Evolutionary conservation across 2,113 vertebrate genomes (phyloP), one percentile per base, ranked within the genome.

Genomic region (Scatophagus argus): DNA sequence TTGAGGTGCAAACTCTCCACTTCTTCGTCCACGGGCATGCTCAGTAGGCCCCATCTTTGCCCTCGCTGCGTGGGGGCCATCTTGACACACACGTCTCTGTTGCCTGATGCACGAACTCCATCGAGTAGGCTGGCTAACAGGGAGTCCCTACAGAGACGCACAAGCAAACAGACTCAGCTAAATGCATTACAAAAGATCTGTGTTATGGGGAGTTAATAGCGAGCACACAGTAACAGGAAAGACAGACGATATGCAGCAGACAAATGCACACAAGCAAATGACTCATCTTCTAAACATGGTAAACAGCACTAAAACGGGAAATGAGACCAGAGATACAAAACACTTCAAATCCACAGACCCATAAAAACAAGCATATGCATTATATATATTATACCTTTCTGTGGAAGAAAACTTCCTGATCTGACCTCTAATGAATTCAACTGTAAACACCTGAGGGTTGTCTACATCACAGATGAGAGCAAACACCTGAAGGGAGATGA

Each of bases 11-110:
- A 95, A 76, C 97, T 99, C 92, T 99, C 98, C 79, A 99, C 98
- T 86, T 99, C 98, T 88, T 99, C 98, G 27, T 99, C 98, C n/a
- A 99, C 98, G 4, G 98, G 97, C 96, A 97, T 96, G 91, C 98
- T 98, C 73, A 99, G 93, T 16, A 99, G 92, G 3, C 98, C 98
- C 98, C 98, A 99, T 10, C 98, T 94, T 73, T 99, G 98, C 5
- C 97, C 98, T 91, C 97, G 96, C 16, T 95, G 96, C 0, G 98
- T 99, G 34, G 97, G 88, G 5, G 96, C 95, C 98, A 99, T 99
- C 93, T 99, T 99, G 56, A 99, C 98, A 89, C 98, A 99, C 49
- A 99, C 96, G 71, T 99, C 98, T 88, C 98, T 95, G 83, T 99
- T 99, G 46, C 98, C 98, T 66, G 98, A 99, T 2, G 98, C 98